Percentiles rank a stretch among this genome's conserved stretches.
phyloP scores from a whole-genome alignment of 2,797 vertebrate genomes.

The Syndactyla subalaris region DNA sequence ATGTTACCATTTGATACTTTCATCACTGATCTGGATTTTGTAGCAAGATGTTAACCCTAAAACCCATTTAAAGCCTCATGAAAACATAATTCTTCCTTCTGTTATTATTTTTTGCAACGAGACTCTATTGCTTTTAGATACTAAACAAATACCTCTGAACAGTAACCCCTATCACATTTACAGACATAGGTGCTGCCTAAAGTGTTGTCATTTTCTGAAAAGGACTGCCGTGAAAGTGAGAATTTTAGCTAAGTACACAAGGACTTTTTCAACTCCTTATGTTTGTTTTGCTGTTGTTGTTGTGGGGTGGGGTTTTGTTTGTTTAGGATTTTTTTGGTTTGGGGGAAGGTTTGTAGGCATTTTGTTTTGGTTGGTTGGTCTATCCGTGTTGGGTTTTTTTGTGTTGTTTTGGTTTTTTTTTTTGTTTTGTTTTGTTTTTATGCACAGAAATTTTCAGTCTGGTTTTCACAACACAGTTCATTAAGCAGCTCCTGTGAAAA shows the following conservation, averaged over 20 bases:
- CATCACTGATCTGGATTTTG: not conserved
- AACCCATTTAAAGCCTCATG: not conserved
- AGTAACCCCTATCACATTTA: not conserved
- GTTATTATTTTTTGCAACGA: not conserved
- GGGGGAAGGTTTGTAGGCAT: fast-evolving
- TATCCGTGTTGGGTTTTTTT: no score
- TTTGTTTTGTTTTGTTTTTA: no score
- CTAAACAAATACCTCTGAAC: not conserved
- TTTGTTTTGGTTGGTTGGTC: no score
- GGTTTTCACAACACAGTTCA: not conserved
- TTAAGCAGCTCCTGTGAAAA: not conserved
- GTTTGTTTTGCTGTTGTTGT: not conserved
- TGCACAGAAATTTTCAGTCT: not conserved
- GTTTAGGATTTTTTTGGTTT: not conserved
- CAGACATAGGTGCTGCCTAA: not conserved
- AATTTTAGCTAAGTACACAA: not conserved
- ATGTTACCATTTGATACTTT: not conserved
- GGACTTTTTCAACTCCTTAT: not conserved
- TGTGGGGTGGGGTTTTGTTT: fast-evolving
- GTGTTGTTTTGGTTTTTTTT: not conserved
- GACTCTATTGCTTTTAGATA: not conserved
- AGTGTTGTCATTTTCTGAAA: not conserved
- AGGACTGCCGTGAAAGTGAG: not conserved
- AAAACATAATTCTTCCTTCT: not conserved
- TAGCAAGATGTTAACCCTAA: not conserved